Percentiles rank a stretch among this genome's conserved stretches.
Evolutionary conservation across 2,113 vertebrate genomes (phyloP).

Genomic region (Choloepus hoffmanni): DNA sequence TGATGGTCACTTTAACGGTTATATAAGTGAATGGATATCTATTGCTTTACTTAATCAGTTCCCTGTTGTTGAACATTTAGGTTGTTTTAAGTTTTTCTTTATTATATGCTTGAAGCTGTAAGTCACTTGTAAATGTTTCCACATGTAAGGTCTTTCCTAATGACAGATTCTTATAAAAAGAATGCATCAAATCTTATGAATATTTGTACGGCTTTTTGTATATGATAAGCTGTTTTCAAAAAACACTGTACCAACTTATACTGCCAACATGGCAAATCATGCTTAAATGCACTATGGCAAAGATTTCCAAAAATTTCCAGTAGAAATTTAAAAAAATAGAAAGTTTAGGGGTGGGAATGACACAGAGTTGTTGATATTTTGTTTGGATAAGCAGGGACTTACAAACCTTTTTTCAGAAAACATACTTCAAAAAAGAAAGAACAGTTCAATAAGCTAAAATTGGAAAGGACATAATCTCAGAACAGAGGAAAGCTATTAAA

Average conservation of each 20-base stretch:
- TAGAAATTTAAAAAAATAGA: background rate
- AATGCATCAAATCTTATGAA: background rate
- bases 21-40: background rate
- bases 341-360: background rate
- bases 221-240: background rate
- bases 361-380: background rate
- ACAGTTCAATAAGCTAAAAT: background rate
- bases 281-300: constrained; percentile 41
- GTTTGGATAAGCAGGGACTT: background rate
- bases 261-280: background rate
- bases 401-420: background rate
- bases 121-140: background rate
- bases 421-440: background rate
- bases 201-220: constrained; percentile 26
- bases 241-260: constrained; percentile 33
- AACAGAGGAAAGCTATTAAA: constrained; percentile 34
- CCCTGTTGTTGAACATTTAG: background rate
- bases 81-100: constrained; percentile 54
- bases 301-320: background rate
- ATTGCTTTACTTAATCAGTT: constrained; percentile 37
- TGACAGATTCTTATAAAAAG: constrained; percentile 37
- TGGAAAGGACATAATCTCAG: background rate
- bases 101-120: background rate
- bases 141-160: constrained; percentile 47
- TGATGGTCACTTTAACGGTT: constrained; percentile 15